These are phyloP conservation scores for Drosophila punjabiensis DNA, from an alignment of 1,140 invertebrate genomes.

Conservation along the genomic window DNA sequence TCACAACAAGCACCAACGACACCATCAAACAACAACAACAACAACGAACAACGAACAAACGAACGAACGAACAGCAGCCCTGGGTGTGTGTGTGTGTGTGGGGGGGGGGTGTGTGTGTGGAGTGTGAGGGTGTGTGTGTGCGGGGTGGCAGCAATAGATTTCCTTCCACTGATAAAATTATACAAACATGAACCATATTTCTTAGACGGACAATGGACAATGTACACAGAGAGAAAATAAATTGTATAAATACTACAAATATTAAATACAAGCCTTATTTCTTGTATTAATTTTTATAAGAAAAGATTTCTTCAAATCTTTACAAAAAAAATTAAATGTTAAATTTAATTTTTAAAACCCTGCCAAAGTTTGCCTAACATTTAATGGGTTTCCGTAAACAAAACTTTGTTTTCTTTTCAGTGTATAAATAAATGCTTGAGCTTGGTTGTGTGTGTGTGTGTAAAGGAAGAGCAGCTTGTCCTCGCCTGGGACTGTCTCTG, in stretches of 20 bases:
- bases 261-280: neutral
- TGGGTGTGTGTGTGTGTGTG: conserved; percentile 4
- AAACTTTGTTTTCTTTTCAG: neutral
- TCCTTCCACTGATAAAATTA: conserved; percentile 62
- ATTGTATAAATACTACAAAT: neutral
- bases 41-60: conserved; percentile 17
- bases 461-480: conserved; percentile 38
- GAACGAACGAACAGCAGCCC: conserved; percentile 20
- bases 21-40: conserved; percentile 41
- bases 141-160: conserved; percentile 50
- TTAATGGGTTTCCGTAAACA: neutral
- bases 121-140: neutral
- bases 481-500: neutral
- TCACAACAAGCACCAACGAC: conserved; percentile 61
- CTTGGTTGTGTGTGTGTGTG: neutral
- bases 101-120: neutral
- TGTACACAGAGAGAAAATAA: conserved; percentile 8
- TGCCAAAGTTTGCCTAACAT: neutral
- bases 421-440: conserved; percentile 7
- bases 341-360: neutral
- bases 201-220: conserved; percentile 69
- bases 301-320: no score
- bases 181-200: conserved; percentile 66
- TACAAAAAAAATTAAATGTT: neutral
- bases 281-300: neutral